Conservation (phyloP, 2,797 vertebrate genomes). For the Coranthus polyacanthus region DNA sequence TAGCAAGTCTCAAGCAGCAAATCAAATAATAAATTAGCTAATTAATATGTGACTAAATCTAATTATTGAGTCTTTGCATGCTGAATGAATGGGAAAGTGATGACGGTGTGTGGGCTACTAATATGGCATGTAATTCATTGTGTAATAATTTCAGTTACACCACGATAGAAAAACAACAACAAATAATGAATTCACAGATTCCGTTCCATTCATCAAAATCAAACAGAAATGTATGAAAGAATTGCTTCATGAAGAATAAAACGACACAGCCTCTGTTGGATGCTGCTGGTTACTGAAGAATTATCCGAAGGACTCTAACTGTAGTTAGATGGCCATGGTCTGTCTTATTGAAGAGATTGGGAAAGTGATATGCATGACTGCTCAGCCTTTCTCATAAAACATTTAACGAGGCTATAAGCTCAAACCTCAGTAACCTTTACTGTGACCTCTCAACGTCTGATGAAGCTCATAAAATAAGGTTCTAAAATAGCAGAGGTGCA, state of each 20-base stretch:
- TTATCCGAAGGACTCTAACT: slow-evolving; percentile 23
- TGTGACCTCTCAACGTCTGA: slow-evolving; percentile 61
- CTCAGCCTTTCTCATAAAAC: slow-evolving; percentile 67
- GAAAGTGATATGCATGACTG: slow-evolving; percentile 55
- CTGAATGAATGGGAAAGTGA: not conserved
- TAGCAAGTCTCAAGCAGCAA: no score
- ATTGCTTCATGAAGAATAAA: slow-evolving; percentile 1
- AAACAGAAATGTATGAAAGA: not conserved
- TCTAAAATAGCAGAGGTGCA: slow-evolving; percentile 17
- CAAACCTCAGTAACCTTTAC: slow-evolving; percentile 61
- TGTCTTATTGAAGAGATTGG: slow-evolving; percentile 44
- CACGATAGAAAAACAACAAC: not conserved
- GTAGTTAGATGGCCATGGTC: slow-evolving; percentile 29
- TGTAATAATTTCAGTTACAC: not conserved
- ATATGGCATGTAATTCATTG: not conserved
- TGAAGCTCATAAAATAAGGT: slow-evolving; percentile 65
- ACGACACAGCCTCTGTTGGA: slow-evolving; percentile 6
- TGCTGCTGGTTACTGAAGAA: slow-evolving; percentile 45
- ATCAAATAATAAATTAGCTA: not conserved
- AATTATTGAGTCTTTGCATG: not conserved
- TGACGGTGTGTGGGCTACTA: not conserved
- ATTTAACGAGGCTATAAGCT: slow-evolving; percentile 71
- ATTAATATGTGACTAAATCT: not conserved
- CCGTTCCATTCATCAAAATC: not conserved
- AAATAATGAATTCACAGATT: not conserved